These are phyloP conservation scores for Meandrusa payeni DNA, from an alignment of 2,888 invertebrate species.

Conservation along the genomic window DNA sequence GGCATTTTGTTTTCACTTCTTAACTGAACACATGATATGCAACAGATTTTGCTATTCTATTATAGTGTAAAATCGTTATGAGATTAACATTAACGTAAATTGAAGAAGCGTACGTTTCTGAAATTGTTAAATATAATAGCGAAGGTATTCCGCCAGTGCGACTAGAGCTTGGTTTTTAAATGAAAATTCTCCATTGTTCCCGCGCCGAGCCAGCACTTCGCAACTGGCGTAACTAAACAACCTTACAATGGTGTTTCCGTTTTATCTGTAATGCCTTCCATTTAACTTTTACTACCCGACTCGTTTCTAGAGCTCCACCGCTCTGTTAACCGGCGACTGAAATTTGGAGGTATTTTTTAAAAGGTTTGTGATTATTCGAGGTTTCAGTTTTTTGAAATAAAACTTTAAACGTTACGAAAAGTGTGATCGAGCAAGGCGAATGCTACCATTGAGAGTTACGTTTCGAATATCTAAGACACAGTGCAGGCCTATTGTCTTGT, in stretches of 20 bases:
- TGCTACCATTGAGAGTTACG: no score
- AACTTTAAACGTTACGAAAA: no score
- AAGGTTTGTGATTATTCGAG: background rate
- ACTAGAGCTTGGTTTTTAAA: slow-evolving; percentile 37
- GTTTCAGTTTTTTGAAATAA: no score
- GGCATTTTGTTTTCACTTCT: no score
- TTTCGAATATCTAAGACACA: no score
- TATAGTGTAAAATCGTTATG: background rate
- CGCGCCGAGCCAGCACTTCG: slow-evolving; percentile 1
- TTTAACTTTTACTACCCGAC: slow-evolving; percentile 14
- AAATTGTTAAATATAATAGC: background rate
- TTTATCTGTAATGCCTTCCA: slow-evolving; percentile 20
- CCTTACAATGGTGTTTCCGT: slow-evolving; percentile 19
- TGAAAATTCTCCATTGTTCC: slow-evolving; percentile 18
- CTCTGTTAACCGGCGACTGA: background rate
- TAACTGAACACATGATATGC: no score
- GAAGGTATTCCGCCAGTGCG: slow-evolving; percentile 26
- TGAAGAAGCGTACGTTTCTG: background rate
- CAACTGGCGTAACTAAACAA: slow-evolving; percentile 11
- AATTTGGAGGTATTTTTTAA: background rate
- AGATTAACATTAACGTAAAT: background rate
- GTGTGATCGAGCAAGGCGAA: no score
- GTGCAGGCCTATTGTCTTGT: no score
- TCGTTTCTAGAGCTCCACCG: background rate
- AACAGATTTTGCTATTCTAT: no score